Evolutionary conservation across 2,888 invertebrate genomes (phyloP), one percentile per base, ranked within the genome.

Genomic region (Chymomyza caudatula): DNA sequence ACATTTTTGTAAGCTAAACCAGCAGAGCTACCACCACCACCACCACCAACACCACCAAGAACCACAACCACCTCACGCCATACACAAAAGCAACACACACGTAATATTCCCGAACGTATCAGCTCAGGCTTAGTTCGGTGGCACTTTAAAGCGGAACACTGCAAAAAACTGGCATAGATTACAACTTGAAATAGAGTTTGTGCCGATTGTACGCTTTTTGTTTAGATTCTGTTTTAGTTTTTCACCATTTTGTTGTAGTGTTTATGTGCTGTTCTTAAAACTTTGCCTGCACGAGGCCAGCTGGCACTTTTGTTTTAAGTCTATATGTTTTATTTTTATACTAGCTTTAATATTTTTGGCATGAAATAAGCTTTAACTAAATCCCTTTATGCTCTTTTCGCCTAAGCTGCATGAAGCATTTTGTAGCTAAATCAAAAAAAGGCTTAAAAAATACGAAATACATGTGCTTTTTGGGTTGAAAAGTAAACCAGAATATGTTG

Each of bases 1-100:
- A 29, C 25, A 69, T 73, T 82, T 77, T 82, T 76, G 70, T 77
- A 77, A 66, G 74, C 67, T 69, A 55, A 59, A 57, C 47, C 52
- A 49, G 60, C 43, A 57, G 47, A 37, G 51, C 42, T 51, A 25
- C 17, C 47, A 51, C 43, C 25, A 60, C 52, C 22, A 63, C 43
- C 49, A 29, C 51, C 60, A 63, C 23, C 60, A 56, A 42, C 37
- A 65, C 20, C 43, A 56, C 56, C 65, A 65, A 52, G 15, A 49
- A 43, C 15, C n/a, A 47, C 29, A 61, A 54, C 60, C 43, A 29
- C 13, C 53, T 47, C 44, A 47, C 44, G 15, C 15, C 44, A 15
- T 47, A n/a, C 44, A 15, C 44, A 8, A 17, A 17, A 17, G 2
- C 5, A 47, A 47, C 44, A 47, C 44, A 6, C 44, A 47, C 44